phyloP scores from a whole-genome alignment of 1,140 invertebrate genomes.

The Lepidurus packardi region DNA sequence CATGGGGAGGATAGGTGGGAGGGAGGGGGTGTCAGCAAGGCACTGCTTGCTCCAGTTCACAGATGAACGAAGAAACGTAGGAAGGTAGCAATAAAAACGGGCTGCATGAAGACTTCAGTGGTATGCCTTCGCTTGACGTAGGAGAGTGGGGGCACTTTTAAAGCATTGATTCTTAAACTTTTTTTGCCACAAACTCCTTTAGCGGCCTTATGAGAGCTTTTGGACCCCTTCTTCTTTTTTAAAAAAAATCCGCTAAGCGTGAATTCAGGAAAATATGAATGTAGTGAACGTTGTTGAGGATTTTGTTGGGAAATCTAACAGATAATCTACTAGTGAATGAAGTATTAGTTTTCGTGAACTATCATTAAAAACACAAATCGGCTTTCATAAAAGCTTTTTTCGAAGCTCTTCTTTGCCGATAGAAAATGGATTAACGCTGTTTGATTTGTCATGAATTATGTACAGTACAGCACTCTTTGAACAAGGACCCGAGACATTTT shows the following conservation, averaged over 20 bases:
- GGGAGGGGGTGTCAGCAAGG: neutral
- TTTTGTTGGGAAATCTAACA: neutral
- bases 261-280: neutral
- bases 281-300: neutral
- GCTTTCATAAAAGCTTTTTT: neutral
- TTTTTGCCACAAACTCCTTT: neutral
- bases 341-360: neutral
- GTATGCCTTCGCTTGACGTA: neutral
- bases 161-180: neutral
- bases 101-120: neutral
- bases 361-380: neutral
- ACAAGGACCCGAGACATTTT: slow-evolving; percentile 5
- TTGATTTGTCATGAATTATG: neutral
- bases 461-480: neutral
- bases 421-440: neutral
- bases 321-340: neutral
- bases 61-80: neutral
- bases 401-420: neutral
- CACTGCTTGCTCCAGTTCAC: neutral
- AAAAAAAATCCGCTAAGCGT: neutral
- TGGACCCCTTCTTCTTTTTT: neutral
- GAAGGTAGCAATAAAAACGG: neutral
- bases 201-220: neutral
- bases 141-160: neutral
- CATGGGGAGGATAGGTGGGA: neutral